These are phyloP conservation scores for Hermetia illucens DNA, from an alignment of 1,140 invertebrate species.

Conservation along the genomic window DNA sequence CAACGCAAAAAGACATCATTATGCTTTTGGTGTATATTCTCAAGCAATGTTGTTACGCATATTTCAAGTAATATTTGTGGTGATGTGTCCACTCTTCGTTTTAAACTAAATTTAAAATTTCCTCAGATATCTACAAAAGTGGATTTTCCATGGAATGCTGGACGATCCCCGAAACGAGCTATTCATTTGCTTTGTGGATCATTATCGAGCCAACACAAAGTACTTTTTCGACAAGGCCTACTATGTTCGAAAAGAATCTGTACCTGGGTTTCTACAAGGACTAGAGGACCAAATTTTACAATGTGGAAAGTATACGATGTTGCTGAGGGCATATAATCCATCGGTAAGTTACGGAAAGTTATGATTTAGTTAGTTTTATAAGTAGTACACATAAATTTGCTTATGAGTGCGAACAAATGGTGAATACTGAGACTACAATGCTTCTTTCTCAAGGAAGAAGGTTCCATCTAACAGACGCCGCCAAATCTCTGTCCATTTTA, in stretches of 20 bases:
- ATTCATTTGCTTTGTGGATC: slow-evolving; percentile 14
- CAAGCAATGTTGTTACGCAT: slow-evolving; percentile 17
- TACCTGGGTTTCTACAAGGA: slow-evolving; percentile 21
- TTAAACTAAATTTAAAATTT: slow-evolving; percentile 1
- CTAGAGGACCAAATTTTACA: slow-evolving; percentile 20
- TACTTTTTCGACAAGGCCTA: slow-evolving; percentile 25
- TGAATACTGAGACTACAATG: too few species aligned
- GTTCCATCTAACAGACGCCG: background rate
- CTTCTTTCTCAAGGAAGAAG: too few species aligned
- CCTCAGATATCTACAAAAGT: slow-evolving; percentile 15
- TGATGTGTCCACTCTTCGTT: background rate
- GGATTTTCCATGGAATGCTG: slow-evolving; percentile 21
- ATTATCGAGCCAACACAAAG: slow-evolving; percentile 16
- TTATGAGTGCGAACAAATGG: background rate
- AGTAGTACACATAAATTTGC: background rate
- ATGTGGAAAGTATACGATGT: slow-evolving; percentile 26
- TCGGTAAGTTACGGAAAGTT: slow-evolving; percentile 11
- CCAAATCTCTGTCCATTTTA: background rate
- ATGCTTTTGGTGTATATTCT: slow-evolving; percentile 19
- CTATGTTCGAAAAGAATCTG: slow-evolving; percentile 10
- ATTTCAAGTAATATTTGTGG: slow-evolving; percentile 13
- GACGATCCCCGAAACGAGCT: slow-evolving; percentile 20
- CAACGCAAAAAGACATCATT: slow-evolving; percentile 13
- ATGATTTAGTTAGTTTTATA: slow-evolving; percentile 1
- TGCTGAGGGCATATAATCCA: slow-evolving; percentile 19